A percentile compares a stretch with the other conserved stretches of the same genome.
phyloP scores from a whole-genome alignment of 53 echinoderm and acorn worm genomes.

The Actinopyga echinites region DNA sequence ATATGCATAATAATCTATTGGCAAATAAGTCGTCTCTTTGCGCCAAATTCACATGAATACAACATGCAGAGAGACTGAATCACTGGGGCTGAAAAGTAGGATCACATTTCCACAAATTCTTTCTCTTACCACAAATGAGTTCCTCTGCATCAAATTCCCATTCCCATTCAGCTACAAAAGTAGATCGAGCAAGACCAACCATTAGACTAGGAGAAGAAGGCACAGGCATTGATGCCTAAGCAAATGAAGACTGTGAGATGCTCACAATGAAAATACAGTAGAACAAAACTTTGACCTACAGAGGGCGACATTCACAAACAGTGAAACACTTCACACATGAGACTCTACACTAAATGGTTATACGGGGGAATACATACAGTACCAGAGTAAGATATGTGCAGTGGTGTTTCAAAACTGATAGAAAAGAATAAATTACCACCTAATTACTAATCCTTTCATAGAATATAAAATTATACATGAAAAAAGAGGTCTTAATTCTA shows the following conservation, averaged over 20 bases:
- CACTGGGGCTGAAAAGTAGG: neutral
- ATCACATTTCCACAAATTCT: neutral
- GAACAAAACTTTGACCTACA: neutral
- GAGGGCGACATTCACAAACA: neutral
- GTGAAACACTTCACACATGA: neutral
- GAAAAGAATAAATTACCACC: no score
- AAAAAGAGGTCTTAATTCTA: no score
- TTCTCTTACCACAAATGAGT: constrained; percentile 80
- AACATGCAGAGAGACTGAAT: neutral
- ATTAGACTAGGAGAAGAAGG: constrained; percentile 14
- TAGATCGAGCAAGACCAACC: constrained; percentile 11
- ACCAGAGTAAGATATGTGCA: no score
- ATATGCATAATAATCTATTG: neutral
- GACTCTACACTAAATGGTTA: no score
- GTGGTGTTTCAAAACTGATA: no score
- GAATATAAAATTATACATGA: no score
- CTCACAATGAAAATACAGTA: constrained; percentile 8
- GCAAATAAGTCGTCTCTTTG: neutral
- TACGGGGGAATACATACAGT: no score
- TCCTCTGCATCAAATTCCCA: constrained; percentile 85
- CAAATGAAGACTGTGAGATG: constrained; percentile 3
- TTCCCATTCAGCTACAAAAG: constrained; percentile 72
- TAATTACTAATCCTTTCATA: no score
- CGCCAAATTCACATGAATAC: neutral
- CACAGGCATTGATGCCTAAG: neutral